A percentile compares a stretch with the other conserved stretches of the same genome.
These are phyloP conservation scores for Crossocerus cetratus DNA, from an alignment of 2,888 invertebrate genomes.

Conservation along the genomic window DNA sequence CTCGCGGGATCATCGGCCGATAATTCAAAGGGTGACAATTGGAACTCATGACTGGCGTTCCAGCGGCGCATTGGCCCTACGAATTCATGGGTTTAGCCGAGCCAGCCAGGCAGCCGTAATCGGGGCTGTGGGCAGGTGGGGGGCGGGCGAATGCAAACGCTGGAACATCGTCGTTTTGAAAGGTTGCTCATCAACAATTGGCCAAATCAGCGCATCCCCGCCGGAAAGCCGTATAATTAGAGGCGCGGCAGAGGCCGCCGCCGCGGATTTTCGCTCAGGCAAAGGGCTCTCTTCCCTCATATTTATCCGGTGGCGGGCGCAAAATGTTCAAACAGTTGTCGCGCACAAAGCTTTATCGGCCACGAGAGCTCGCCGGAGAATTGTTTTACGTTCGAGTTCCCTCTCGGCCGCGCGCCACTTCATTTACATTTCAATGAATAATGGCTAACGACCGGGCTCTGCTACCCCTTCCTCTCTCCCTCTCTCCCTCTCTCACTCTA, in stretches of 20 bases:
- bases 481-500: too few species aligned
- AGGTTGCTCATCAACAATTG: not conserved
- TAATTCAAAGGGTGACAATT: too few species aligned
- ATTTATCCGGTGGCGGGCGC: conserved; percentile 26
- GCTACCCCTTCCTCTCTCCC: too few species aligned
- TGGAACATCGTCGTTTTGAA: not conserved
- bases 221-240: conserved; percentile 2
- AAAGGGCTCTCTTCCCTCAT: conserved; percentile 16
- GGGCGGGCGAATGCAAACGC: not conserved
- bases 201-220: not conserved
- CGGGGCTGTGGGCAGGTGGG: not conserved
- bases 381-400: conserved; percentile 37
- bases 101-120: not conserved
- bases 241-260: not conserved
- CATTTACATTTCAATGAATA: conserved; percentile 47
- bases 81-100: not conserved
- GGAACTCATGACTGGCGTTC: not conserved
- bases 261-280: conserved; percentile 1
- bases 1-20: too few species aligned
- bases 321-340: conserved; percentile 18
- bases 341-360: conserved; percentile 26
- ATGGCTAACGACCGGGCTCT: conserved; percentile 22
- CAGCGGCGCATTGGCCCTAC: not conserved
- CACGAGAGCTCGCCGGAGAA: conserved; percentile 2
- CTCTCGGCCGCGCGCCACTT: conserved; percentile 12